These are phyloP conservation scores for Megaceryle maxima DNA, from an alignment of 2,113 vertebrate species.

Conservation along the genomic window DNA sequence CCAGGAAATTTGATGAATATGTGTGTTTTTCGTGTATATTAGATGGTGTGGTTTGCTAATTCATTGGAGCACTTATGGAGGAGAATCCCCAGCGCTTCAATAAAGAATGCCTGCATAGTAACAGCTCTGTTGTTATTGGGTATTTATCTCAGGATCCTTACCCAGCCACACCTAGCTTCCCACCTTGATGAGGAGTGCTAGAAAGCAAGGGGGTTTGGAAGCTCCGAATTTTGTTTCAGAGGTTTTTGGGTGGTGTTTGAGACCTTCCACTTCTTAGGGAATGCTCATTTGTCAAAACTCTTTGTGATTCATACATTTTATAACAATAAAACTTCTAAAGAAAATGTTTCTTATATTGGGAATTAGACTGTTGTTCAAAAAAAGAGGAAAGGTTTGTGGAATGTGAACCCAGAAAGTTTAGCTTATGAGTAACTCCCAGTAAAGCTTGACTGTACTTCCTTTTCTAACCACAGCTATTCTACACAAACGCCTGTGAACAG, in stretches of 20 bases:
- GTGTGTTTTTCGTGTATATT: too few species aligned
- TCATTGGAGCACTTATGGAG: too few species aligned
- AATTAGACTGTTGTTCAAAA: not conserved
- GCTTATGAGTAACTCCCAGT: not conserved
- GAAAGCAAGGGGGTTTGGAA: too few species aligned
- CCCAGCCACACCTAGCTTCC: too few species aligned
- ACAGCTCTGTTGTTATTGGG: too few species aligned
- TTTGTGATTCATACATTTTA: not conserved
- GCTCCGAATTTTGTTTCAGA: too few species aligned
- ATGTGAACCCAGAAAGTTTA: not conserved
- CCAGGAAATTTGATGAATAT: too few species aligned
- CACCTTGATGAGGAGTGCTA: too few species aligned
- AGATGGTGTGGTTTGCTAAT: too few species aligned
- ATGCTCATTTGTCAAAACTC: not conserved
- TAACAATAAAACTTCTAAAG: not conserved
- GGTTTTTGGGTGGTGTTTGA: not conserved
- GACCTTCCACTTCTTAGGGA: not conserved
- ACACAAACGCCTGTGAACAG: not conserved
- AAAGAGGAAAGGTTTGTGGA: not conserved
- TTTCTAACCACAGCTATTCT: not conserved
- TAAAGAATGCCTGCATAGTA: too few species aligned
- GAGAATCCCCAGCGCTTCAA: too few species aligned
- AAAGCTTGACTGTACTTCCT: not conserved
- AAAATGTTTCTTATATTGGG: not conserved
- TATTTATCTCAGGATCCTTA: too few species aligned